Base-by-base conservation (phyloP, 2,888 invertebrate genomes). In the Dryomyza anilis region DNA sequence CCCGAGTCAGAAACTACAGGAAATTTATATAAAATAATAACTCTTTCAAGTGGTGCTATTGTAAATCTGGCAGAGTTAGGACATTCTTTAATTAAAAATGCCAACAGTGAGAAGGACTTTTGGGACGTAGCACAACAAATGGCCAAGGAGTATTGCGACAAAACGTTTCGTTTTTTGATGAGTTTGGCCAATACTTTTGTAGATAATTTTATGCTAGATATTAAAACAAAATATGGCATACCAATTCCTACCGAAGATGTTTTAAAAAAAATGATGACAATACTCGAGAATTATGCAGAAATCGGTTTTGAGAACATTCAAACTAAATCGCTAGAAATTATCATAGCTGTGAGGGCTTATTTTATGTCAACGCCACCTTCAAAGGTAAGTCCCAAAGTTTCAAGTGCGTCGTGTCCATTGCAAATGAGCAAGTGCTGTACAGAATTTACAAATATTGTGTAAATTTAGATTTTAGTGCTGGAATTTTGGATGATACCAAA, bases 351-450 rank as follows among this genome's bases (percentile, higher is more conserved):
- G 8, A n/a, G 25, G 16, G 2, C 16, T 5, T 57, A 43, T 25
- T 57, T 57, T n/a, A n/a, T n/a, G n/a, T n/a, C n/a, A n/a, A n/a
- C n/a, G n/a, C n/a, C n/a, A n/a, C n/a, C n/a, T n/a, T n/a, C n/a
- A n/a, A n/a, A n/a, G n/a, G n/a, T n/a, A n/a, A n/a, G n/a, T n/a
- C n/a, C n/a, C n/a, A n/a, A n/a, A n/a, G n/a, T n/a, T n/a, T n/a
- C n/a, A n/a, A n/a, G n/a, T n/a, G n/a, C n/a, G n/a, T n/a, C 36
- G n/a, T n/a, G n/a, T 57, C 1, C 12, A 61, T 61, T 29, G 27
- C 52, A 25, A 52, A 52, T 4, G 61, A 61, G 14, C n/a, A 25
- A 12, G 36, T 61, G 29, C n/a, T 61, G 4, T 43, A 21, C 19
- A 61, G 16, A 52, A 27, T 61, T 8, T 36, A 21, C 1, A 1